These are phyloP conservation scores for Rhinella marina DNA, from an alignment of 2,797 vertebrate species.

Conservation along the genomic window DNA sequence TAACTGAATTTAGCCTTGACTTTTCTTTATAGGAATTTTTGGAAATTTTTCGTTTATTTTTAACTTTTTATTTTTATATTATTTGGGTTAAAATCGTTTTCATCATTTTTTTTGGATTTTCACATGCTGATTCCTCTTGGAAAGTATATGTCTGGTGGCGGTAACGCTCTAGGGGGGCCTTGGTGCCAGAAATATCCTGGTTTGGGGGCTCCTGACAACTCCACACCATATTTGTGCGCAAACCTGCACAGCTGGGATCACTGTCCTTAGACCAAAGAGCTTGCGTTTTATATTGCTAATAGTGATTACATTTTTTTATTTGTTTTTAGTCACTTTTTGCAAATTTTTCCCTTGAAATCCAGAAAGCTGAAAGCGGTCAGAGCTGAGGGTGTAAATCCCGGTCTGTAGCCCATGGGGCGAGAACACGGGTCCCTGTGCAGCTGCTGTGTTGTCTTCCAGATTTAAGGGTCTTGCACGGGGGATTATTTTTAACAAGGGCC, in stretches of 20 bases:
- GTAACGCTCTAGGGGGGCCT: not conserved
- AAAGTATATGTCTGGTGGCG: not conserved
- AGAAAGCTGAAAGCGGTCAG: not conserved
- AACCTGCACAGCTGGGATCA: not conserved
- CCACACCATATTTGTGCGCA: conserved; percentile 14
- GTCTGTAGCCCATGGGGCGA: not conserved
- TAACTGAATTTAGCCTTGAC: not conserved
- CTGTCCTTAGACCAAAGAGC: not conserved
- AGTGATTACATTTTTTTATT: not conserved
- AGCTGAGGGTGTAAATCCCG: conserved; percentile 18
- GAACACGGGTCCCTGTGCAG: not conserved
- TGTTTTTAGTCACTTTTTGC: not conserved
- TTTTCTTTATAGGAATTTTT: not conserved
- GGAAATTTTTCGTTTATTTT: not conserved
- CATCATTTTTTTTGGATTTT: too few relatives aligned
- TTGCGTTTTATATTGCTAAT: not conserved
- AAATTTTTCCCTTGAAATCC: not conserved
- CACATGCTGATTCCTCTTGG: not conserved
- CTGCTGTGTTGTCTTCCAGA: not conserved
- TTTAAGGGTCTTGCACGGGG: not conserved
- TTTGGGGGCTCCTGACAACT: not conserved
- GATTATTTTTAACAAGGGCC: conserved; percentile 22
- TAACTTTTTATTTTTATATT: too few relatives aligned
- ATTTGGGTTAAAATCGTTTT: too few relatives aligned
- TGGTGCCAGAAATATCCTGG: conserved; percentile 16